A percentile compares a stretch with the other conserved stretches of the same genome.
phyloP scores from a whole-genome alignment of 2,113 vertebrate species.

The Lamprologus sp. region DNA sequence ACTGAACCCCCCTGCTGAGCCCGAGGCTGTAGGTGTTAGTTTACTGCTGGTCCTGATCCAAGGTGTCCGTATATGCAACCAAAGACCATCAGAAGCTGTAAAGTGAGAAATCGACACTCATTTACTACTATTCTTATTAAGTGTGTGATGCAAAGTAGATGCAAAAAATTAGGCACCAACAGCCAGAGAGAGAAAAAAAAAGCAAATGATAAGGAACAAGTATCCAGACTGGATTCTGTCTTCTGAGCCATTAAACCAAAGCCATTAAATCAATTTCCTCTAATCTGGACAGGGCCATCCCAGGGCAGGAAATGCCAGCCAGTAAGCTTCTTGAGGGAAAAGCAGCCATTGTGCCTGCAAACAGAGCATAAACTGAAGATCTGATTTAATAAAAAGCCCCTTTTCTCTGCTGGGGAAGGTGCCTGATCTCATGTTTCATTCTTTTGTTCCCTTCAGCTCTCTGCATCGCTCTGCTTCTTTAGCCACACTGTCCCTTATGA shows the following conservation, averaged over 20 bases:
- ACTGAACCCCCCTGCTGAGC: background rate
- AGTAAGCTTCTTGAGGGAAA: conserved; percentile 24
- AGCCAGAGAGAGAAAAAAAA: background rate
- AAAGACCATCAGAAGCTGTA: background rate
- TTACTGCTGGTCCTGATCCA: conserved; percentile 10
- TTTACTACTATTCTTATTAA: background rate
- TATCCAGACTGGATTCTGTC: background rate
- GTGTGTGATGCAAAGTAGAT: background rate
- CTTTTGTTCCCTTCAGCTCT: background rate
- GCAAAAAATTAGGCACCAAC: background rate
- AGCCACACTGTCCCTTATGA: background rate
- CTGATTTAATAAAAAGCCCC: conserved; percentile 55
- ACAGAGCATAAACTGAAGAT: conserved; percentile 36
- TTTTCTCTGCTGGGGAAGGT: background rate
- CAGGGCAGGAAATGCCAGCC: conserved; percentile 59
- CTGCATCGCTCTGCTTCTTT: background rate
- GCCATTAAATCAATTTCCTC: conserved; percentile 62
- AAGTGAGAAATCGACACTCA: background rate
- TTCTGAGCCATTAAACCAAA: conserved; percentile 50
- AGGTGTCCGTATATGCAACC: background rate
- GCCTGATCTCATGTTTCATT: background rate
- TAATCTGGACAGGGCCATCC: conserved; percentile 52
- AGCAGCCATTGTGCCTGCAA: conserved; percentile 42
- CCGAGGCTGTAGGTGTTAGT: background rate
- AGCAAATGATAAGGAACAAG: background rate